Percentiles rank a stretch among this genome's conserved stretches.
Conservation (phyloP, 2,797 vertebrate species). For the Coluber constrictor region DNA sequence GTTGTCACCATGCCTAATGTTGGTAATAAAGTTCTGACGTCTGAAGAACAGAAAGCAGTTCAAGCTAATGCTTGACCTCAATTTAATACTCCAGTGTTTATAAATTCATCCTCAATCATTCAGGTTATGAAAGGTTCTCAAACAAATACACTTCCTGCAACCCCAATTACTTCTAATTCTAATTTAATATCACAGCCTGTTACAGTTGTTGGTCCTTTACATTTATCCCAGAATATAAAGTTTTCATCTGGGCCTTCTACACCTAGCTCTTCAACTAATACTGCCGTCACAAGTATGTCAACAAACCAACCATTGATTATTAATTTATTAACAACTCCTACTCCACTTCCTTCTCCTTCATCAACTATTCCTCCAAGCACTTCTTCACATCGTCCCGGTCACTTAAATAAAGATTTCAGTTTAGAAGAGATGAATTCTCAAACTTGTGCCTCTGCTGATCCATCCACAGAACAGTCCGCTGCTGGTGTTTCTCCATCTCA, state of each 20-base stretch:
- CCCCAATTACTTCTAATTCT: slow-evolving; percentile 80
- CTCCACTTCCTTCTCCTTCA: slow-evolving; percentile 75
- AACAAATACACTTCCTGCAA: slow-evolving; percentile 74
- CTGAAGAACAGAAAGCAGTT: slow-evolving; percentile 77
- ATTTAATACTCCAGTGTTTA: slow-evolving; percentile 91
- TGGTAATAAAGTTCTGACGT: slow-evolving; percentile 80
- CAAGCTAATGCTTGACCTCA: slow-evolving; percentile 78
- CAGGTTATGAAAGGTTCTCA: slow-evolving; percentile 85
- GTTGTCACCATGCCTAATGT: slow-evolving; percentile 85
- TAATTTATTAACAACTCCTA: slow-evolving; percentile 72
- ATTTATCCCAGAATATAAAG: slow-evolving; percentile 88
- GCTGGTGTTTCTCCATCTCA: slow-evolving; percentile 76
- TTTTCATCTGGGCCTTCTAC: slow-evolving; percentile 76
- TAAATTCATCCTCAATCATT: slow-evolving; percentile 88
- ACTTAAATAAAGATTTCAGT: slow-evolving; percentile 74
- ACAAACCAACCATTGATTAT: slow-evolving; percentile 73
- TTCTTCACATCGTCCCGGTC: slow-evolving; percentile 65
- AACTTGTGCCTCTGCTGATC: slow-evolving; percentile 47
- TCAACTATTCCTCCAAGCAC: slow-evolving; percentile 60
- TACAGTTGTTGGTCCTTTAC: slow-evolving; percentile 86
- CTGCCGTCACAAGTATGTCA: slow-evolving; percentile 63
- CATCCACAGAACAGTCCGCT: slow-evolving; percentile 68
- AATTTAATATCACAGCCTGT: slow-evolving; percentile 86
- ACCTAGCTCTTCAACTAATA: slow-evolving; percentile 69
- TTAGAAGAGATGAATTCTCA: slow-evolving; percentile 68